Percentiles rank a stretch among this genome's conserved stretches.
These are phyloP conservation scores for Linnaemya tessellans DNA, from an alignment of 2,888 invertebrate species.

Conservation along the genomic window DNA sequence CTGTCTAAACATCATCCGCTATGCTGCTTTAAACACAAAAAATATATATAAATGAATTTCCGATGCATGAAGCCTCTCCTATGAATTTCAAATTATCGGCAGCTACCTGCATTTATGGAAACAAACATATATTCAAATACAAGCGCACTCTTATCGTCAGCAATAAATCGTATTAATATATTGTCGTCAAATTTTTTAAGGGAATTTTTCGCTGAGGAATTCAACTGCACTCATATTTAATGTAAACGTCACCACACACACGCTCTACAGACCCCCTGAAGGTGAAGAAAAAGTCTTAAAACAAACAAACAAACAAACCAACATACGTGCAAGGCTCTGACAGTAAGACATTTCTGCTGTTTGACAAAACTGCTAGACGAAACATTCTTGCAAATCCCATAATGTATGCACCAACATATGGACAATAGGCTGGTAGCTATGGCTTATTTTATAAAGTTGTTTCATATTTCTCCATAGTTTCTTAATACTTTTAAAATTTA, in stretches of 20 bases:
- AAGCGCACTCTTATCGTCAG: slow-evolving; percentile 78
- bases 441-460: not conserved
- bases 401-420: slow-evolving; percentile 11
- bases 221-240: slow-evolving; percentile 75
- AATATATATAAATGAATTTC: too few species aligned
- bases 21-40: too few species aligned
- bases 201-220: slow-evolving; percentile 72
- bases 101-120: not conserved
- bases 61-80: too few species aligned
- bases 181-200: slow-evolving; percentile 78
- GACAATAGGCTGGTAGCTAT: not conserved
- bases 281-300: slow-evolving; percentile 15
- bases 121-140: slow-evolving; percentile 51
- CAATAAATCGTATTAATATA: slow-evolving; percentile 83
- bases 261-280: slow-evolving; percentile 32
- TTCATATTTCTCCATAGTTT: too few species aligned
- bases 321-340: not conserved
- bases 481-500: too few species aligned
- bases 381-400: slow-evolving; percentile 21
- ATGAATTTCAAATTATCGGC: too few species aligned
- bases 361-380: slow-evolving; percentile 7
- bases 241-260: slow-evolving; percentile 76
- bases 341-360: slow-evolving; percentile 38
- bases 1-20: too few species aligned
- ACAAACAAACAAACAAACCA: slow-evolving; percentile 1